Conservation (phyloP, 2,888 invertebrate genomes). For the Acronicta alni region DNA sequence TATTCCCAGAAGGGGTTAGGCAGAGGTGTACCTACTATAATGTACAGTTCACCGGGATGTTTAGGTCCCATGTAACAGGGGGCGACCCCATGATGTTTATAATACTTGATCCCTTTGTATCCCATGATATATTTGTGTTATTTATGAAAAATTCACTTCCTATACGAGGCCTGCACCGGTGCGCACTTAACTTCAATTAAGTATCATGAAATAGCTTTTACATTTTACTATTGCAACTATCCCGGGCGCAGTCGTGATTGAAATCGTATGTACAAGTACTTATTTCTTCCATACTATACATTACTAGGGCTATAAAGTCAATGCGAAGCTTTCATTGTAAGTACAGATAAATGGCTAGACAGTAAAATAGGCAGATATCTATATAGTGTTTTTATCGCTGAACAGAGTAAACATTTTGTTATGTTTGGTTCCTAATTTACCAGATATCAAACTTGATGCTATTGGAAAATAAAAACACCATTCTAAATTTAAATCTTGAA, state of each 20-base stretch:
- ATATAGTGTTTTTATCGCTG: conserved; percentile 28
- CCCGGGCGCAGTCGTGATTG: conserved; percentile 27
- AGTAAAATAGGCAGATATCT: conserved; percentile 28
- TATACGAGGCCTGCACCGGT: conserved; percentile 11
- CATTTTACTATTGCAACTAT: conserved; percentile 44
- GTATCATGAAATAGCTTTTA: conserved; percentile 35
- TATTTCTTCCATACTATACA: conserved; percentile 40
- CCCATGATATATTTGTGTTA: not conserved
- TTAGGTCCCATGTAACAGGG: too few relatives aligned
- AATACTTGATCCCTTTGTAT: not conserved
- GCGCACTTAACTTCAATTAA: conserved; percentile 32
- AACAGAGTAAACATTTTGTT: conserved; percentile 13
- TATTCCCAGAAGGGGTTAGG: too few relatives aligned
- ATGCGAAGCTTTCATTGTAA: conserved; percentile 51
- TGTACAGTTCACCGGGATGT: too few relatives aligned
- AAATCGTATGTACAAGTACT: conserved; percentile 34
- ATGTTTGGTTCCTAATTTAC: conserved; percentile 26
- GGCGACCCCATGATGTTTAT: not conserved
- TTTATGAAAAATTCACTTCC: conserved; percentile 14
- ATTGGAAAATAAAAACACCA: too few relatives aligned
- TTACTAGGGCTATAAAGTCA: conserved; percentile 45
- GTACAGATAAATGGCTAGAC: conserved; percentile 28
- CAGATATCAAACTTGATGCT: too few relatives aligned
- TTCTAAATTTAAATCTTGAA: too few relatives aligned
- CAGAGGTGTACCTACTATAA: too few relatives aligned